Evolutionary conservation across 2,888 invertebrate species (phyloP), one percentile per base, ranked within the genome.

Genomic region (Proisotoma minuta): DNA sequence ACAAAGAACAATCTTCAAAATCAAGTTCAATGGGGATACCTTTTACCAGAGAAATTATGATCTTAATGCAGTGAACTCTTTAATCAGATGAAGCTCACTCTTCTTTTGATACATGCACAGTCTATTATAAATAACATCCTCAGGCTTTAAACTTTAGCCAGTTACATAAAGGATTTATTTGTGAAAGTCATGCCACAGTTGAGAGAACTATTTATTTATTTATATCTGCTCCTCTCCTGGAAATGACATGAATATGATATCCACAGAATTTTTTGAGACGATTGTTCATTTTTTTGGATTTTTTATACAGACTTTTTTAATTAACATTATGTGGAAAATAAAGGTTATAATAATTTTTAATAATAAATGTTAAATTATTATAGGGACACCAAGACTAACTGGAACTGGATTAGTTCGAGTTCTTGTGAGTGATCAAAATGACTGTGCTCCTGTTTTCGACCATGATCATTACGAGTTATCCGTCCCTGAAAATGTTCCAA

Each of bases 391-490:
- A 20, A 89, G 94, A 1, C 80, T 95, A 60, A 94, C 94, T 1
- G 95, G 96, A 53, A 90, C 94, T 3, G 95, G 95, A 40, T 88
- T 90, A 53, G 89, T 97, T 1, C 85, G 86, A 75, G 87, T 97
- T 62, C 82, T 90, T 58, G 94, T 97, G 10, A 89, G 92, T 79
- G 97, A 97, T 78, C 88, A 90, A 65, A 98, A 98, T 78, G 98
- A 98, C 78, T 96, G 97, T 78, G 86, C 90, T 0, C 98, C 97
- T 0, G 85, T 87, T 52, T 97, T 98, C 54, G 67, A 70, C n/a
- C 70, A 71, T 22, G 87, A 89, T 76, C 86, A 86, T 59, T 93
- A 93, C 77, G 84, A 84, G 72, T 87, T 88, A 0, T 82, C 80
- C 53, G 86, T 96, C 0, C 81, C 84, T 70, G 97, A 97, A 81